phyloP scores from a whole-genome alignment of 2,797 vertebrate species.

The Sebastes steindachneri region DNA sequence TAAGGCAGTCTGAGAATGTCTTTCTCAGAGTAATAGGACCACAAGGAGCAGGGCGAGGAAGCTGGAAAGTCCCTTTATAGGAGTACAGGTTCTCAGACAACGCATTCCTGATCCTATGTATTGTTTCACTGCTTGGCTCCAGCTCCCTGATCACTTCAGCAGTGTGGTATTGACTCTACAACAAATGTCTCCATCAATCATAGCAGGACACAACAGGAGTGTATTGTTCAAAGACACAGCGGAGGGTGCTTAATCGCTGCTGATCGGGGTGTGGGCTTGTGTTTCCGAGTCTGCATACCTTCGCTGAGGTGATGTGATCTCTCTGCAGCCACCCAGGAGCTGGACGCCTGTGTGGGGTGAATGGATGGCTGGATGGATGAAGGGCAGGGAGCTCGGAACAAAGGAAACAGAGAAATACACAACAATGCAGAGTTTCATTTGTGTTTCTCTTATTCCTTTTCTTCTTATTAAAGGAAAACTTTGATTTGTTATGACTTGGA shows the following conservation, averaged over 20 bases:
- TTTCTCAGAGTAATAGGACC: conserved; percentile 2
- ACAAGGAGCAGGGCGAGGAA: conserved; percentile 4
- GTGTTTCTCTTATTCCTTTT: background rate
- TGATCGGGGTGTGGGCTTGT: conserved; percentile 37
- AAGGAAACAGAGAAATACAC: conserved; percentile 27
- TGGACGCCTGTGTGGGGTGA: conserved; percentile 23
- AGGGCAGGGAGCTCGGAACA: background rate
- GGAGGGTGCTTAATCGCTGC: conserved; percentile 23
- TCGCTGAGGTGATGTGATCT: conserved; percentile 14
- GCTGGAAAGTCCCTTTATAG: conserved; percentile 59
- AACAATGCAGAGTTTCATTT: background rate
- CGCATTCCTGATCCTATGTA: conserved; percentile 47
- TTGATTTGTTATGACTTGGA: background rate
- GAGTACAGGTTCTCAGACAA: conserved; percentile 49
- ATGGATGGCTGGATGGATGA: background rate
- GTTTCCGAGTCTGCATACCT: conserved; percentile 46
- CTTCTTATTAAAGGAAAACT: background rate
- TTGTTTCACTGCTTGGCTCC: conserved; percentile 38
- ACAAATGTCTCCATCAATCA: conserved; percentile 61
- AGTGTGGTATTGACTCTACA: conserved; percentile 44
- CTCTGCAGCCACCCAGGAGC: conserved; percentile 12
- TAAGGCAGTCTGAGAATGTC: conserved; percentile 13
- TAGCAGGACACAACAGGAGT: conserved; percentile 21
- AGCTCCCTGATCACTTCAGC: conserved; percentile 54
- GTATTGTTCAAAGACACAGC: conserved; percentile 40